Conservation (phyloP, 2,888 invertebrate species). For the Fragum fragum region DNA sequence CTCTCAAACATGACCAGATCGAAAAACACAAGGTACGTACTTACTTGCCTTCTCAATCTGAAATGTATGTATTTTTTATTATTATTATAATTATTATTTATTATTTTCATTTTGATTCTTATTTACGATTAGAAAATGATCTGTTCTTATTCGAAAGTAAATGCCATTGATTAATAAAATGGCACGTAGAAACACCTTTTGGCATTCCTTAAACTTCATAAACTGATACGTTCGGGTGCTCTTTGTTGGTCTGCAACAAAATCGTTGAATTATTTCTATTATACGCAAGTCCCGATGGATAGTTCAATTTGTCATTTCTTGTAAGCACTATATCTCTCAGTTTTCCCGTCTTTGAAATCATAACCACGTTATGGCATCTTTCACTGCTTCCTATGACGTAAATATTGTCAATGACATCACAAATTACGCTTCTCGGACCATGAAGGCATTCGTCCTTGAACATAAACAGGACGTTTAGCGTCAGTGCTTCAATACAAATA, state of each 20-base stretch:
- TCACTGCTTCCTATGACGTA: constrained; percentile 63
- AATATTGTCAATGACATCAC: constrained; percentile 44
- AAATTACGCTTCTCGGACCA: constrained; percentile 46
- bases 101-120: not conserved
- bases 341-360: constrained; percentile 42
- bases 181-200: no score
- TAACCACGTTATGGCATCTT: constrained; percentile 54
- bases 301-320: constrained; percentile 54
- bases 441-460: constrained; percentile 34
- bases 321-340: constrained; percentile 29
- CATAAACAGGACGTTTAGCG: constrained; percentile 38
- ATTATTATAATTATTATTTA: no score
- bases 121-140: no score
- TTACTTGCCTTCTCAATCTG: no score
- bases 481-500: constrained; percentile 47
- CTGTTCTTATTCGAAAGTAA: no score
- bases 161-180: no score
- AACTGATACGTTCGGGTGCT: constrained; percentile 37
- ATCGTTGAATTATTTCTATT: constrained; percentile 17
- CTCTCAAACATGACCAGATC: no score
- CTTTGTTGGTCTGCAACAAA: constrained; percentile 48
- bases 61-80: no score
- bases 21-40: no score
- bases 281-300: constrained; percentile 50
- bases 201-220: constrained; percentile 17